Evolutionary conservation across 1,140 invertebrate species (phyloP).

Genomic region (Bathynomus jamesi): DNA sequence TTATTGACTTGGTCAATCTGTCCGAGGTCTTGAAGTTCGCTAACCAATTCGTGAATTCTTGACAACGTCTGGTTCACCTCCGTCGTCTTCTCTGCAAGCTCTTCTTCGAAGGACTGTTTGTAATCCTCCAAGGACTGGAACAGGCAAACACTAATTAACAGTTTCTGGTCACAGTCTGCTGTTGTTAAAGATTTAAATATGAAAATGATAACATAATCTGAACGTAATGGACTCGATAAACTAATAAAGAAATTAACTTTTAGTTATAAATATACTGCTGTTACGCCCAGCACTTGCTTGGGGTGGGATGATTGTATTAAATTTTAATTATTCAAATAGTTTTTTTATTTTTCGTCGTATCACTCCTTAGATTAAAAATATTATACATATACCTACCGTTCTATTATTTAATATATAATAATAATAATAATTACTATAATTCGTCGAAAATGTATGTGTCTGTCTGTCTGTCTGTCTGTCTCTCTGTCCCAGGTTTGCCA

Average conservation of each 20-base stretch:
- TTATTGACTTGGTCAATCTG: constrained; percentile 48
- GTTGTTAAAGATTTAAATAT: not conserved
- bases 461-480: too few species aligned
- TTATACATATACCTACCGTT: too few species aligned
- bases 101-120: constrained; percentile 72
- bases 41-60: constrained; percentile 59
- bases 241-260: constrained; percentile 30
- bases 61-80: constrained; percentile 60
- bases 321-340: too few species aligned
- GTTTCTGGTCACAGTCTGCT: not conserved
- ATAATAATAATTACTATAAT: too few species aligned
- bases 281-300: too few species aligned
- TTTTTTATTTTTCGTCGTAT: too few species aligned
- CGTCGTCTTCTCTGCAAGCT: constrained; percentile 56
- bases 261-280: constrained; percentile 28
- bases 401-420: constrained; percentile 7
- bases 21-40: constrained; percentile 48
- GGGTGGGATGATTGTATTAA: too few species aligned
- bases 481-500: too few species aligned
- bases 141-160: constrained; percentile 2
- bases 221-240: not conserved
- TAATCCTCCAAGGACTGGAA: constrained; percentile 61
- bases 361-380: too few species aligned
- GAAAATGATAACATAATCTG: not conserved
- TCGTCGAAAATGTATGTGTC: too few species aligned